phyloP scores from a whole-genome alignment of 2,888 invertebrate species.

The Lampropteryx suffumata region DNA sequence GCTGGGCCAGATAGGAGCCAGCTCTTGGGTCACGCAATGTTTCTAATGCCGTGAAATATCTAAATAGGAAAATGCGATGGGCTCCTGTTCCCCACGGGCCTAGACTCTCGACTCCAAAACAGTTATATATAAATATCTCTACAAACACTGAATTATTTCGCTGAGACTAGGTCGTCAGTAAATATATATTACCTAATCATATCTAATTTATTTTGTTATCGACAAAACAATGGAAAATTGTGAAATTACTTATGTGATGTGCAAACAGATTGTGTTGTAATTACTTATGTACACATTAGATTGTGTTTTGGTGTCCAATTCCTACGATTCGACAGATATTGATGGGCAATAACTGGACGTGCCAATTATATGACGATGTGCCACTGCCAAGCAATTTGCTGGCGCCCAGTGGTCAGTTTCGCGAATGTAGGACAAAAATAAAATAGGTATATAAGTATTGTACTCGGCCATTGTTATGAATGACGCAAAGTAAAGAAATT shows the following conservation, averaged over 20 bases:
- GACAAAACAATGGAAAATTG: constrained; percentile 21
- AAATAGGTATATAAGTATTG: neutral
- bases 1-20: too few relatives aligned
- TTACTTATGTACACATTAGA: too few relatives aligned
- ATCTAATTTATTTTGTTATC: constrained; percentile 8
- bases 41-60: too few relatives aligned
- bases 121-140: too few relatives aligned
- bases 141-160: neutral
- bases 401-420: constrained; percentile 40
- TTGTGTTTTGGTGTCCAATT: constrained; percentile 18
- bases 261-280: too few relatives aligned
- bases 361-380: constrained; percentile 36
- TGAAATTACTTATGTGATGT: constrained; percentile 3
- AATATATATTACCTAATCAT: too few relatives aligned
- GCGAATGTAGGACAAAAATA: constrained; percentile 8
- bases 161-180: neutral
- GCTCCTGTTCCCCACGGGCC: too few relatives aligned
- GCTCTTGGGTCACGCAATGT: too few relatives aligned
- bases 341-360: constrained; percentile 38
- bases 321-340: constrained; percentile 31
- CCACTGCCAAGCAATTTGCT: constrained; percentile 18
- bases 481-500: too few relatives aligned
- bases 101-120: too few relatives aligned
- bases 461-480: neutral
- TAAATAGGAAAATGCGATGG: too few relatives aligned